Conservation (phyloP, 2,888 invertebrate genomes). For the Megaustenia siamemsis region DNA sequence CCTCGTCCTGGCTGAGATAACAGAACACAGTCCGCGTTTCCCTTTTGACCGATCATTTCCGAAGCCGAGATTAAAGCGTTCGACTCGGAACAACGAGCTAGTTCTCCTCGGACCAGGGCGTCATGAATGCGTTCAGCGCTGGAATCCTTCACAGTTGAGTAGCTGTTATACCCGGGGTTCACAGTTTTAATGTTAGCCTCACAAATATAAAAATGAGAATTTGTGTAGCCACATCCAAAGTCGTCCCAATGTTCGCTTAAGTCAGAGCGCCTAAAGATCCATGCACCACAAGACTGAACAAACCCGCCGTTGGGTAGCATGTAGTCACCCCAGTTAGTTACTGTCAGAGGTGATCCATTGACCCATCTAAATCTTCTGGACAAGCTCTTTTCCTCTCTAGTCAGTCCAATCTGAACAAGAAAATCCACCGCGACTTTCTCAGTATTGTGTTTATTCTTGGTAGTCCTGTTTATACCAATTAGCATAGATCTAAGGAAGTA, state of each 20-base stretch:
- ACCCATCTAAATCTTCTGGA: conserved; percentile 19
- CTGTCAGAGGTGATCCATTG: background rate
- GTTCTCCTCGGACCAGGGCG: background rate
- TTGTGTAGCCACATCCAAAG: conserved; percentile 12
- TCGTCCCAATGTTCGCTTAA: conserved; percentile 5
- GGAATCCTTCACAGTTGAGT: background rate
- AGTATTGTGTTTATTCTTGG: background rate
- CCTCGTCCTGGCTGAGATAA: background rate
- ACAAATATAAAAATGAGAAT: conserved; percentile 1
- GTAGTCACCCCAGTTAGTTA: background rate
- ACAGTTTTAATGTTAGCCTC: background rate
- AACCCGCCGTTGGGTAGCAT: background rate
- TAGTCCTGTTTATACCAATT: too few species aligned
- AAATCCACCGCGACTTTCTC: background rate
- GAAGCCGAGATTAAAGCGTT: background rate
- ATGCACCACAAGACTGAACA: conserved; percentile 21
- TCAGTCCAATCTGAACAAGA: conserved; percentile 13
- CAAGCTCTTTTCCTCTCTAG: background rate
- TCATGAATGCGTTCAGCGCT: background rate
- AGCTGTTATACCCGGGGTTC: background rate
- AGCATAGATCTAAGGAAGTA: background rate
- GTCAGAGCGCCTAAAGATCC: background rate
- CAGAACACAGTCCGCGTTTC: background rate
- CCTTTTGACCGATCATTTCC: background rate
- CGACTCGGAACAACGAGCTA: background rate